Conservation (phyloP, 1,140 invertebrate species). For the Orchestia grillus region DNA sequence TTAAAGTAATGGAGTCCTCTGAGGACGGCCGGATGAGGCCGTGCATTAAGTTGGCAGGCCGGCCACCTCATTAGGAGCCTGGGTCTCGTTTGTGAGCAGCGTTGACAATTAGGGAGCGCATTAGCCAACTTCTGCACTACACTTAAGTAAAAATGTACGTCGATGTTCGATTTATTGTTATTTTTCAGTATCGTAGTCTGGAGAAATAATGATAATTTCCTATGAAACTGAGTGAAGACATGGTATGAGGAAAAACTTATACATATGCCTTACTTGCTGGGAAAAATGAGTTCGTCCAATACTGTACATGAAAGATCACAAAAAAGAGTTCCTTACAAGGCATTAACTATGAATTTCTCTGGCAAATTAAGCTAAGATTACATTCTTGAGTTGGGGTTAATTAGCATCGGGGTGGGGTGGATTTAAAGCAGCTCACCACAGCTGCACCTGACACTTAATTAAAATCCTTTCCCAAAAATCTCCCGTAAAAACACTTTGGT, state of each 20-base stretch:
- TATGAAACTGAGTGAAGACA: not conserved
- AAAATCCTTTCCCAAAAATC: not conserved
- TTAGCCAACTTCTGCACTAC: not conserved
- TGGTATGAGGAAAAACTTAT: not conserved
- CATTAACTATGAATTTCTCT: not conserved
- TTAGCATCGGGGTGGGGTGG: not conserved
- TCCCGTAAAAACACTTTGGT: not conserved
- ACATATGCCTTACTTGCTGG: not conserved
- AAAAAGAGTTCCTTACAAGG: not conserved
- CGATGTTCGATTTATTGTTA: not conserved
- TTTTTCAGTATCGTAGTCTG: not conserved
- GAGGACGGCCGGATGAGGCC: too few species aligned
- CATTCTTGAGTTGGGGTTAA: not conserved
- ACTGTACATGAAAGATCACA: not conserved
- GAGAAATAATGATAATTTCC: not conserved
- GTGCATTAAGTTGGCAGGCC: not conserved
- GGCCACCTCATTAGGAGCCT: not conserved
- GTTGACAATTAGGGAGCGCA: not conserved
- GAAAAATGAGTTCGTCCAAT: not conserved
- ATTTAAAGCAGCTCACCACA: not conserved
- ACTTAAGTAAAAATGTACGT: not conserved
- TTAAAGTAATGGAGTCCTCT: not conserved
- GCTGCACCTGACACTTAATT: not conserved
- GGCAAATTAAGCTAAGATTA: not conserved
- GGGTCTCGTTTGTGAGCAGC: not conserved